Base-by-base conservation (phyloP, 2,888 invertebrate genomes). In the Lamellibrachia satsuma region DNA sequence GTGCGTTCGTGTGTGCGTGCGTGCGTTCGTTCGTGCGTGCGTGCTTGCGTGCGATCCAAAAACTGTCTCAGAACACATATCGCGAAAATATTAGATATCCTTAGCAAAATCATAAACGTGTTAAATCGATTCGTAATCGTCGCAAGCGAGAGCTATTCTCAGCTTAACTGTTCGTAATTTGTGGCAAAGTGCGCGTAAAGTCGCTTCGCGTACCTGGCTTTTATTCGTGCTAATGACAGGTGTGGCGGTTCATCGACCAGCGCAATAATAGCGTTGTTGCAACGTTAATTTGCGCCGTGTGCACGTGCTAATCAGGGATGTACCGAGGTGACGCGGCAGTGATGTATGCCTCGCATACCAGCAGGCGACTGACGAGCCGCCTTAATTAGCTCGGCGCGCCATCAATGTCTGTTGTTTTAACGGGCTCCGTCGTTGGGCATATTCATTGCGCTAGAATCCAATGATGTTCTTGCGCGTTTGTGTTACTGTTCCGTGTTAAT, bases 141-240 rank as follows among this genome's bases (percentile, higher is more conserved):
- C 75, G 22, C 4, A 15, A n/a, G 75, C 75, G 75, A 15, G 15
- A 75, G 75, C 75, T 75, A 75, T 75, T 75, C n/a, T 75, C 75
- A 75, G 75, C 75, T 75, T 75, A 75, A 75, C n/a, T 75, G 75
- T n/a, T 75, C 75, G 75, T n/a, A 75, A 75, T 75, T 75, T 75
- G 75, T n/a, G 15, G 22, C 75, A 75, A 75, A 75, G 75, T 75
- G 75, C 75, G 22, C 75, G n/a, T 75, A 75, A 75, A n/a, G 22
- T 75, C 75, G 75, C 75, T 75, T 15, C 75, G 75, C n/a, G 22
- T 75, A 75, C 75, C 22, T 22, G 75, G 22, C 22, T 75, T 75
- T 75, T 75, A 75, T 75, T 75, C 15, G 15, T 15, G 75, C 75
- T 22, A 75, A 75, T 75, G 75, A 75, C 75, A 75, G 75, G 75